Evolutionary conservation across 2,888 invertebrate genomes (phyloP), one percentile per base, ranked within the genome.

Genomic region (Hirtodrosophila trivittata): DNA sequence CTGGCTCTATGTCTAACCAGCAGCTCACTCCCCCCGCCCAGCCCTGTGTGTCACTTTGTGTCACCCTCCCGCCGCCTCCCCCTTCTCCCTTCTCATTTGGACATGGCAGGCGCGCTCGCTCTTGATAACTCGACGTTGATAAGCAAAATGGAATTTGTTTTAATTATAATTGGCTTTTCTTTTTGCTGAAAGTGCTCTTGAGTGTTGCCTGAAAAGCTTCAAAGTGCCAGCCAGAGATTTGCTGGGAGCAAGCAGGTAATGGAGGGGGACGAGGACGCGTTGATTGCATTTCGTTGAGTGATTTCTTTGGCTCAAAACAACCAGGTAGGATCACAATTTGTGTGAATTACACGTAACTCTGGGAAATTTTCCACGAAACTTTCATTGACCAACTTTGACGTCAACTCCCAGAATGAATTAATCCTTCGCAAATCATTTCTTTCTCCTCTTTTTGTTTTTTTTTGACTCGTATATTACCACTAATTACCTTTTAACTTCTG

Each of bases 101-200:
- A n/a, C n/a, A n/a, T n/a, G n/a, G n/a, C n/a, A 39, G 45, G 14
- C 14, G 39, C 33, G 43, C 41, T 62, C 59, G 37, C 32, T 32
- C 54, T 64, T 66, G 67, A 66, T 60, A 60, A 50, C 50, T 46
- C 49, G 43, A 39, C 51, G 66, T 62, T 67, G 58, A 73, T 33
- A 77, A 75, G 42, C 56, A 42, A 77, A 74, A 77, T 73, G 56
- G 49, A 68, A 60, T 74, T 74, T 77, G 70, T 66, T 70, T 74
- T 77, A 77, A 74, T 74, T 74, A 77, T 77, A 74, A 74, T 74
- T 77, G 70, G 75, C 55, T 74, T 68, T 77, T 49, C 45, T 59
- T 50, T 45, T 21, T 16, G 35, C 37, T 47, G 26, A 25, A 47
- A 56, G 66, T 25, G 18, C 55, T 38, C 55, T 18, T 18, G 42